Conservation (phyloP, 2,113 vertebrate species). For the Esox niger region DNA sequence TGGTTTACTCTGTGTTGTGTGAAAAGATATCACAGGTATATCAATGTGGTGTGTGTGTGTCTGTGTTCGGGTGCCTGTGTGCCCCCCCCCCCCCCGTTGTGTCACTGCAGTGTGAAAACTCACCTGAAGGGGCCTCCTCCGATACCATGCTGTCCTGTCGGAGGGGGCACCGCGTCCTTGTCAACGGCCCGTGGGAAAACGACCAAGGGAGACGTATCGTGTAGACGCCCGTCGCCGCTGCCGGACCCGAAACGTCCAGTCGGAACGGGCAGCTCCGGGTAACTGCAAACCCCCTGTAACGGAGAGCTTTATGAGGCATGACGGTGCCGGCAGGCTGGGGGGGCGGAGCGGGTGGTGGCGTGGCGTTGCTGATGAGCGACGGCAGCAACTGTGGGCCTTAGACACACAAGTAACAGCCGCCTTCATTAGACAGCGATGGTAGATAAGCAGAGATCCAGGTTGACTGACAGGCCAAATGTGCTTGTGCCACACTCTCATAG, state of each 20-base stretch:
- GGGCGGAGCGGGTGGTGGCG: not conserved
- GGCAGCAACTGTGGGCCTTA: constrained; percentile 70
- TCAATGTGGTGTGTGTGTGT: too few species aligned
- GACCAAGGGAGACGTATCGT: constrained; percentile 35
- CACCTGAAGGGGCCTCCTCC: constrained; percentile 70
- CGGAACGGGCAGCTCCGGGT: constrained; percentile 46
- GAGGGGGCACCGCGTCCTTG: constrained; percentile 42
- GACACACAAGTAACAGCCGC: constrained; percentile 63
- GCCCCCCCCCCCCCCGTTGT: too few species aligned
- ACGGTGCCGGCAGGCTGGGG: constrained; percentile 48
- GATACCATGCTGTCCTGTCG: constrained; percentile 67
- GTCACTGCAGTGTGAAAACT: constrained; percentile 38
- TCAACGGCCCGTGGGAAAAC: constrained; percentile 65
- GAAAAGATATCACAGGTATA: too few species aligned
- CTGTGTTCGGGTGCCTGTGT: too few species aligned
- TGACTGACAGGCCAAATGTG: constrained; percentile 84
- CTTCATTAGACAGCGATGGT: constrained; percentile 47
- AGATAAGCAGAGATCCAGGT: constrained; percentile 79
- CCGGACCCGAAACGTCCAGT: constrained; percentile 46
- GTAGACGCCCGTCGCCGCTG: constrained; percentile 34
- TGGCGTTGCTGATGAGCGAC: constrained; percentile 68
- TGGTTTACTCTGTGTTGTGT: too few species aligned
- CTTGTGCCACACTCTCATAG: constrained; percentile 32
- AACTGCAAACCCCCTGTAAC: constrained; percentile 71
- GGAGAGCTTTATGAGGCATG: constrained; percentile 67